Conservation (phyloP, 2,888 invertebrate genomes). For the Belgica antarctica region DNA sequence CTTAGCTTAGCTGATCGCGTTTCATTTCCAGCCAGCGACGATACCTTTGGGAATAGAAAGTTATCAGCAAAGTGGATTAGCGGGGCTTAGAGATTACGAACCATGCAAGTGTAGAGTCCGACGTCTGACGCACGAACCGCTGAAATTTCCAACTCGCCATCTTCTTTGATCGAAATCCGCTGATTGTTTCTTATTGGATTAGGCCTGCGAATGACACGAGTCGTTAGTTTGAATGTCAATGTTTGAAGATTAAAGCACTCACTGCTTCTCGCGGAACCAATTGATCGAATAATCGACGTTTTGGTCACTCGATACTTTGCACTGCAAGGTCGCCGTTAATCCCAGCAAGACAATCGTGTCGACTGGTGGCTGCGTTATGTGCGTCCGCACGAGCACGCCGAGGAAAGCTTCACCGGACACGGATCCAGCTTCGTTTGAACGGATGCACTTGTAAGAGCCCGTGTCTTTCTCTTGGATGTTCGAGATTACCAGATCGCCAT, state of each 20-base stretch:
- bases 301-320: constrained; percentile 90
- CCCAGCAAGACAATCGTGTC: constrained; percentile 89
- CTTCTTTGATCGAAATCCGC: constrained; percentile 70
- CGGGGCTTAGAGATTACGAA: too few relatives aligned
- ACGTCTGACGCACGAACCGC: constrained; percentile 90
- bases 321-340: constrained; percentile 88
- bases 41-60: constrained; percentile 57
- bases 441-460: constrained; percentile 84
- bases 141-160: constrained; percentile 83
- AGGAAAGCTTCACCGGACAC: constrained; percentile 79
- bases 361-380: constrained; percentile 90
- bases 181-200: constrained; percentile 65
- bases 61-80: neutral
- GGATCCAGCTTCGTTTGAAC: constrained; percentile 86
- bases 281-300: constrained; percentile 80
- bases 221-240: neutral
- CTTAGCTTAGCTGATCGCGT: constrained; percentile 77
- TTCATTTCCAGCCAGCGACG: constrained; percentile 90
- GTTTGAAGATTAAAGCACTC: constrained; percentile 52
- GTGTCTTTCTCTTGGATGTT: constrained; percentile 79
- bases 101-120: constrained; percentile 86
- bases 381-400: constrained; percentile 86
- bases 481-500: constrained; percentile 83
- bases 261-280: constrained; percentile 87
- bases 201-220: constrained; percentile 51